phyloP scores from a whole-genome alignment of 2,797 vertebrate genomes.

The Mallotus villosus region DNA sequence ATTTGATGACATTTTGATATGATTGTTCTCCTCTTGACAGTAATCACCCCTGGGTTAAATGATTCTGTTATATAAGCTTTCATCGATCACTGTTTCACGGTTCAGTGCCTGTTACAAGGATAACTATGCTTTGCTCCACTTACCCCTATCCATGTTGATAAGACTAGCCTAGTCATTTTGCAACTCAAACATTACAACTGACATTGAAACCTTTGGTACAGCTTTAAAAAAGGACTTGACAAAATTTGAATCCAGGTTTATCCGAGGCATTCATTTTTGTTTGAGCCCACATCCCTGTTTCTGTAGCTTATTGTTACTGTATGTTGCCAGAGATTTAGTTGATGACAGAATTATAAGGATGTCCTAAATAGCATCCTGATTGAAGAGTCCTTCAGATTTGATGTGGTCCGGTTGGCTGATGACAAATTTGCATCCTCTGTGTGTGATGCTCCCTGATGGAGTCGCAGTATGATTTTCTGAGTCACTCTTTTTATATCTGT shows the following conservation, averaged over 20 bases:
- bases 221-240: slow-evolving; percentile 13
- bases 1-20: slow-evolving; percentile 47
- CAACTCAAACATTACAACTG: slow-evolving; percentile 22
- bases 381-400: background rate
- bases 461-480: background rate
- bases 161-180: slow-evolving; percentile 32
- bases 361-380: slow-evolving; percentile 3
- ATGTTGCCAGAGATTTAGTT: too few relatives aligned
- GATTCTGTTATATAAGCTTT: slow-evolving; percentile 31
- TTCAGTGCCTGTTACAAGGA: slow-evolving; percentile 47
- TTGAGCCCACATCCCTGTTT: background rate
- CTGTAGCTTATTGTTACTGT: background rate
- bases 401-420: background rate
- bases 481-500: background rate
- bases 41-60: slow-evolving; percentile 37
- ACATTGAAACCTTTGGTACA: slow-evolving; percentile 18
- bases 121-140: slow-evolving; percentile 31
- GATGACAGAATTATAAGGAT: slow-evolving; percentile 27
- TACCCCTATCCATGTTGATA: slow-evolving; percentile 43
- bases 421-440: background rate
- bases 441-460: background rate
- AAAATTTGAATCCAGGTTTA: slow-evolving; percentile 25
- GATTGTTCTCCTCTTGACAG: slow-evolving; percentile 36
- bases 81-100: slow-evolving; percentile 25
- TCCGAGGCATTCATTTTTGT: background rate